phyloP scores from a whole-genome alignment of 2,113 vertebrate species.

The Boulengeromyrus knoepffleri region DNA sequence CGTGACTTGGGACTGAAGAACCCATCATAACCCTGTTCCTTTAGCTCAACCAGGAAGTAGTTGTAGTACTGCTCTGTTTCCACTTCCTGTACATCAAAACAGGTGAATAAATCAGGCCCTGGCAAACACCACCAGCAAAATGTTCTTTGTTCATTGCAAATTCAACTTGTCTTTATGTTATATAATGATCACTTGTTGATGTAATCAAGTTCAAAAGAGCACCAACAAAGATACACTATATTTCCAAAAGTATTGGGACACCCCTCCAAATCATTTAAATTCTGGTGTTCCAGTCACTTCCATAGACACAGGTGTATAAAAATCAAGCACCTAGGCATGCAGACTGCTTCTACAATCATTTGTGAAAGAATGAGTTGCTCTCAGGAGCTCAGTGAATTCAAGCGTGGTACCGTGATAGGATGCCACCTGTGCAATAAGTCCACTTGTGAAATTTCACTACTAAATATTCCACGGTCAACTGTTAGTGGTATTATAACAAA shows the following conservation, averaged over 20 bases:
- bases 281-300: too few relatives aligned
- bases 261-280: too few relatives aligned
- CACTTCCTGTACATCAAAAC: conserved; percentile 72
- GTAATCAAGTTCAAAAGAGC: background rate
- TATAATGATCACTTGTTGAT: background rate
- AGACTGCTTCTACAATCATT: too few relatives aligned
- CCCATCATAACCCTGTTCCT: conserved; percentile 91
- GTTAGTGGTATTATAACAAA: too few relatives aligned
- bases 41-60: conserved; percentile 90
- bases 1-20: conserved; percentile 98
- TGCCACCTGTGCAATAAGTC: too few relatives aligned
- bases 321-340: too few relatives aligned
- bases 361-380: too few relatives aligned
- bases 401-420: too few relatives aligned
- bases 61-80: conserved; percentile 96
- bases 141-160: background rate
- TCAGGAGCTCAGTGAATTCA: too few relatives aligned
- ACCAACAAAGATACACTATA: background rate
- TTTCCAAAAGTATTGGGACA: background rate
- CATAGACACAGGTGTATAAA: too few relatives aligned
- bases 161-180: background rate
- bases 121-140: background rate
- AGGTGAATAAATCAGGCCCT: background rate
- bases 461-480: too few relatives aligned
- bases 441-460: too few relatives aligned